These are phyloP conservation scores for Teleogryllus occipitalis DNA, from an alignment of 1,140 invertebrate genomes.

Conservation along the genomic window DNA sequence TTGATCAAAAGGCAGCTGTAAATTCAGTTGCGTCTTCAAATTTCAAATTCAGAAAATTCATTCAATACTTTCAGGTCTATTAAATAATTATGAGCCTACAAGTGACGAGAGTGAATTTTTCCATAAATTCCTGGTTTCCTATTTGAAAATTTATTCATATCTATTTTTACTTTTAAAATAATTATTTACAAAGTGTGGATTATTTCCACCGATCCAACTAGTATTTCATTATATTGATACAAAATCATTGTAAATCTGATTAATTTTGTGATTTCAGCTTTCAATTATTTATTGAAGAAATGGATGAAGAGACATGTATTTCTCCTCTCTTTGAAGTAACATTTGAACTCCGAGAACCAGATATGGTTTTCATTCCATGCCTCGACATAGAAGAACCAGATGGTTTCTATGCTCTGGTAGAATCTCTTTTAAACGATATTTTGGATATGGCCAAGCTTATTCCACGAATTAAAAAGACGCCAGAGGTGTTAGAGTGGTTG, in stretches of 20 bases:
- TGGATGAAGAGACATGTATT: constrained; percentile 32
- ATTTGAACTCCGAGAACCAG: constrained; percentile 51
- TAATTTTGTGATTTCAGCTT: constrained; percentile 31
- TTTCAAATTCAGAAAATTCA: no score
- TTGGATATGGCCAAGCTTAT: constrained; percentile 8
- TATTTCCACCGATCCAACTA: not conserved
- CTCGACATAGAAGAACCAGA: constrained; percentile 45
- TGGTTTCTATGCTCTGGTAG: constrained; percentile 49
- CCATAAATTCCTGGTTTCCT: no score
- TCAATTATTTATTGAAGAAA: constrained; percentile 40
- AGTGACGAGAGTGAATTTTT: no score
- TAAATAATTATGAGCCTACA: no score
- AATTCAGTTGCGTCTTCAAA: no score
- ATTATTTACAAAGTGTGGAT: no score
- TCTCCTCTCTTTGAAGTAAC: constrained; percentile 51
- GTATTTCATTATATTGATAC: not conserved
- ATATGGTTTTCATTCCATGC: constrained; percentile 53
- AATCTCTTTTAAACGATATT: constrained; percentile 8
- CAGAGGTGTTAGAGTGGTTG: not conserved
- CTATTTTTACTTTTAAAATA: no score
- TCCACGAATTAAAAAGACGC: not conserved
- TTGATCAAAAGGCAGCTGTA: no score
- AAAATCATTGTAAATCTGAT: not conserved
- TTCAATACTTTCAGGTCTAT: no score
- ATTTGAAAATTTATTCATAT: no score